Conservation (phyloP, 2,113 vertebrate species). For the Caloenas nicobarica region DNA sequence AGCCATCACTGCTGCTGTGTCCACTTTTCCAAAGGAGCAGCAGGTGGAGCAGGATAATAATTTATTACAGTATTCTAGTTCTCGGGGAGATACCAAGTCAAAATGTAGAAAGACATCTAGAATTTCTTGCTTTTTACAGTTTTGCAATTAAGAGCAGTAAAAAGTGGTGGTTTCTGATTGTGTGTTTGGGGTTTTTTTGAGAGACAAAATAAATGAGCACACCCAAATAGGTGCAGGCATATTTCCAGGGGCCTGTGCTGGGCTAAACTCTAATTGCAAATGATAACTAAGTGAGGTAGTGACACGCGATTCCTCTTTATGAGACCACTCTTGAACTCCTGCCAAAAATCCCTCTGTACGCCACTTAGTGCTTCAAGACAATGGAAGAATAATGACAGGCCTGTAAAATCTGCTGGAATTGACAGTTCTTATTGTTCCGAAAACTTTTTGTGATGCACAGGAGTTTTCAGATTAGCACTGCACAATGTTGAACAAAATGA, state of each 20-base stretch:
- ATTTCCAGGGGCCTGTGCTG: not conserved
- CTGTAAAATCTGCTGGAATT: conserved; percentile 58
- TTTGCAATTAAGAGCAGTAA: not conserved
- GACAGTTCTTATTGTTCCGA: conserved; percentile 66
- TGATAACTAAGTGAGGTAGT: not conserved
- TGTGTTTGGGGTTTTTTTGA: not conserved
- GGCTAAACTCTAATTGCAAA: not conserved
- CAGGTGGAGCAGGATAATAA: not conserved
- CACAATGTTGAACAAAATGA: conserved; percentile 40
- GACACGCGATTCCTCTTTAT: not conserved
- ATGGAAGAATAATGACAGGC: conserved; percentile 59
- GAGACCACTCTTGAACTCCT: conserved; percentile 18
- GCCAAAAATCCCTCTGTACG: conserved; percentile 41
- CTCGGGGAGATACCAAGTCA: not conserved
- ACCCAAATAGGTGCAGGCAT: accelerated
- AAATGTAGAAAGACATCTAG: not conserved
- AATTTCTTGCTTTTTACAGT: not conserved
- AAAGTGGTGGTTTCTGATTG: not conserved
- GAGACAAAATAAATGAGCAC: not conserved
- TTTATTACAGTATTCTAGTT: not conserved
- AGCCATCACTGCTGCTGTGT: not conserved
- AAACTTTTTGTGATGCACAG: conserved; percentile 45
- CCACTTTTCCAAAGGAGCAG: not conserved
- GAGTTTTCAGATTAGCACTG: conserved; percentile 51
- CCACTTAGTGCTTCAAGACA: conserved; percentile 54